These are phyloP conservation scores for Coptodon bakossiorum DNA, from an alignment of 2,113 vertebrate species.

Conservation along the genomic window DNA sequence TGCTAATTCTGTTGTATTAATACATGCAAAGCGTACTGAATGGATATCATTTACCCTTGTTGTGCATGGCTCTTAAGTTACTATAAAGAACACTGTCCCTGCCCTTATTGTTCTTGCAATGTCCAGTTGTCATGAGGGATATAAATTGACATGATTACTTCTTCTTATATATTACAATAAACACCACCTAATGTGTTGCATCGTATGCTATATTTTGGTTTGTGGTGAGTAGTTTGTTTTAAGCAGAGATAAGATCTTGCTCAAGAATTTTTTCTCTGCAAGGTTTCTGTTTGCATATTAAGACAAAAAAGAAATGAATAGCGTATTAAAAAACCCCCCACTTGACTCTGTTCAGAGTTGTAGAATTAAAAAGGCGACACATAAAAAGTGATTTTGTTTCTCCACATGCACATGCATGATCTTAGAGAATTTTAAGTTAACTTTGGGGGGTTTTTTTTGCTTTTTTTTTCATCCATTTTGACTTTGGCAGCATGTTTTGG, in stretches of 20 bases:
- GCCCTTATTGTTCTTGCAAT: not conserved
- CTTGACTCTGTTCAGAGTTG: not conserved
- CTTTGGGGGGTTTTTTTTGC: rapidly evolving
- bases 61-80: not conserved
- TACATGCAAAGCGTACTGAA: not conserved
- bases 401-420: not conserved
- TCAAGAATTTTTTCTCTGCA: not conserved
- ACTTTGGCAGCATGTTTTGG: not conserved
- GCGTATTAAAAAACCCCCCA: not conserved
- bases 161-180: not conserved
- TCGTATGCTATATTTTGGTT: not conserved
- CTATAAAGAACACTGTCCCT: not conserved
- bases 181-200: not conserved
- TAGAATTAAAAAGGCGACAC: not conserved
- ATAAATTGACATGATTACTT: not conserved
- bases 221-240: not conserved
- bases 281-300: not conserved
- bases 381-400: not conserved
- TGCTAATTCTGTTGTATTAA: not conserved
- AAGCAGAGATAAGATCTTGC: not conserved
- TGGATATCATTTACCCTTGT: not conserved
- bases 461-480: not conserved
- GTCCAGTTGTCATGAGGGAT: not conserved
- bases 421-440: not conserved
- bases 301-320: not conserved